Evolutionary conservation across 2,797 vertebrate genomes (phyloP), one percentile per base, ranked within the genome.

Genomic region (Enteromius treurensis): DNA sequence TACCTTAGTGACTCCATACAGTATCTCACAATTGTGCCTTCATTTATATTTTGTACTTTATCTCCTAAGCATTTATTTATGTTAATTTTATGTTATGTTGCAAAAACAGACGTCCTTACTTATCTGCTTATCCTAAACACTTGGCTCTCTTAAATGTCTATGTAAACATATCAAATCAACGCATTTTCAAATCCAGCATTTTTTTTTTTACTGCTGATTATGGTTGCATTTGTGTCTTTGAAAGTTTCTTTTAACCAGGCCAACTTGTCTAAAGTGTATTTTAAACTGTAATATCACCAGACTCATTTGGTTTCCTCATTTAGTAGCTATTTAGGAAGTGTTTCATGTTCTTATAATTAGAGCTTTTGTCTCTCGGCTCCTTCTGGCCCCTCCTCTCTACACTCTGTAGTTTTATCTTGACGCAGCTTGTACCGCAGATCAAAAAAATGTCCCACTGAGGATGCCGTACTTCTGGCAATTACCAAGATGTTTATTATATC

Each of bases 371-470:
- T 73, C 81, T 21, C 3, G 67, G 76, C 69, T 75, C 67, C 65
- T 78, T 84, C 62, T 68, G 60, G 74, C 73, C 77, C 77, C 51
- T 78, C 67, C 32, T 29, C 64, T 60, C 17, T 79, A 64, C 3
- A 58, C 75, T 55, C 79, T 73, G 34, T 37, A 58, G 51, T 81
- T 83, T 68, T 73, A 70, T 77, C 42, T 77, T 84, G 40, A 75
- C 21, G 32, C 21, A 15, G 62, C 74, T 84, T 37, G 8, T 62
- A 68, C 14, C 75, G 53, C 82, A 80, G 80, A 87, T 83, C 77
- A 92, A 86, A 90, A 91, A 92, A 70, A 26, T 91, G 91, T 93
- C 91, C 92, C 92, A 93, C 81, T 84, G 92, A 93, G 94, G 91
- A 92, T 89, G 90, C 87, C 86, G 71, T 88, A 91, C 90, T 92